These are phyloP conservation scores for Hydrolagus affinis DNA, from an alignment of 2,113 vertebrate genomes.

Conservation along the genomic window DNA sequence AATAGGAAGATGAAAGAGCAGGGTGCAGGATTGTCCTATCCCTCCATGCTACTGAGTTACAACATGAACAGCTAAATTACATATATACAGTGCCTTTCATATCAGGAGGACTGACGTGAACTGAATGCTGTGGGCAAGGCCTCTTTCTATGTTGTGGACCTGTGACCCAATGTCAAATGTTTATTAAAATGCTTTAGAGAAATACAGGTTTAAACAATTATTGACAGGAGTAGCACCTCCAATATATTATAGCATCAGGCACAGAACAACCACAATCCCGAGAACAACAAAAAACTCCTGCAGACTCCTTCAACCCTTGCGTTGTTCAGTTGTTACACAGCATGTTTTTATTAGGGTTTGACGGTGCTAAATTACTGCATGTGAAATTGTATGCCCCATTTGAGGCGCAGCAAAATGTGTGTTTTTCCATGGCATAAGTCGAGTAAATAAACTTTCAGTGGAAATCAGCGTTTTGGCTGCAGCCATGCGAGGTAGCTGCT, in stretches of 20 bases:
- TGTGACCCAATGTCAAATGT: slow-evolving; percentile 2
- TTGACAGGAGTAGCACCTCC: neutral
- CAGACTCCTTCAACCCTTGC: neutral
- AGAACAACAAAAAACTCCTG: neutral
- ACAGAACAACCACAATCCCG: neutral
- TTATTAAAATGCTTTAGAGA: neutral
- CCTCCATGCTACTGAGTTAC: no score
- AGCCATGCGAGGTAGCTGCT: neutral
- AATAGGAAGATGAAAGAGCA: no score
- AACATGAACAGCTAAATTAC: no score
- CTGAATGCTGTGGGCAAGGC: no score
- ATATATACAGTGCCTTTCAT: no score
- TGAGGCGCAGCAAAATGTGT: neutral
- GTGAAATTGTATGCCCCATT: neutral
- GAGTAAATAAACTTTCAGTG: neutral
- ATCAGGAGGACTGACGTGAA: no score
- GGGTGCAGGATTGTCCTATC: no score
- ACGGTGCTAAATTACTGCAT: neutral
- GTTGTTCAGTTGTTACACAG: slow-evolving; percentile 2
- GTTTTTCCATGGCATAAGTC: neutral
- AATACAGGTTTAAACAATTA: neutral
- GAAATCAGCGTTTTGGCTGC: neutral
- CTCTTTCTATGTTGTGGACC: neutral
- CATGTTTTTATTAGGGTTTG: slow-evolving; percentile 5
- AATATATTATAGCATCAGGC: neutral